Percentiles rank a stretch among this genome's conserved stretches.
Evolutionary conservation across 2,113 vertebrate genomes (phyloP).

Genomic region (Alouatta palliata): DNA sequence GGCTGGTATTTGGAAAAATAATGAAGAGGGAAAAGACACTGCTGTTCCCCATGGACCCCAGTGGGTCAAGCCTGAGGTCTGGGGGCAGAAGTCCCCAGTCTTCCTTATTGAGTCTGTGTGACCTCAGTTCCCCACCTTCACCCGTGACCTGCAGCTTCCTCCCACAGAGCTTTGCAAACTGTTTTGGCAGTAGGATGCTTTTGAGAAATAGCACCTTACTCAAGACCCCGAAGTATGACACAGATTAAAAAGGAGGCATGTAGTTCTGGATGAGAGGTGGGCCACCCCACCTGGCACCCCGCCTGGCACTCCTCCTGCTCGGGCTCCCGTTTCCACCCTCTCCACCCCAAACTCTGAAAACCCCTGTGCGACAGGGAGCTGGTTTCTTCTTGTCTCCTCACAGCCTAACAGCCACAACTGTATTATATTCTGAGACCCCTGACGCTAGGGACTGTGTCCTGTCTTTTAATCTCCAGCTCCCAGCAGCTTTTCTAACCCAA

Average conservation of each 20-base stretch:
- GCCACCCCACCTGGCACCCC: too few relatives aligned
- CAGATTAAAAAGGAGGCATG: too few relatives aligned
- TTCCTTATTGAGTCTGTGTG: neutral
- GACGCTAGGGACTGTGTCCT: neutral
- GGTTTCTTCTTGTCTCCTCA: neutral
- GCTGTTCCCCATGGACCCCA: accelerated
- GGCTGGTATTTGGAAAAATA: neutral
- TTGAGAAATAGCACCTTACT: neutral
- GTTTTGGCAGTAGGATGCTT: neutral
- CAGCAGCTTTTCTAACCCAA: neutral
- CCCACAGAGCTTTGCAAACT: neutral
- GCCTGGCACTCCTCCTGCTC: accelerated
- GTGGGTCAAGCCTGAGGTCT: neutral
- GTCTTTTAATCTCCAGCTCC: neutral
- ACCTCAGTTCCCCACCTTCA: neutral
- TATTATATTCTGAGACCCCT: accelerated
- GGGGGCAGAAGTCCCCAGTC: neutral
- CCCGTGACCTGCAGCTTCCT: neutral
- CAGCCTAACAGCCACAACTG: neutral
- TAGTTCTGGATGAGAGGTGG: neutral
- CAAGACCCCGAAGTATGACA: neutral
- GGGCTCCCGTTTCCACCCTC: neutral
- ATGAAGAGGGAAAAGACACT: neutral
- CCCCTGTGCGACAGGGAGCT: accelerated
- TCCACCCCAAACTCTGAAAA: neutral